phyloP scores from a whole-genome alignment of 64 coral and sea anemone genomes.

The Anthopleura sola region DNA sequence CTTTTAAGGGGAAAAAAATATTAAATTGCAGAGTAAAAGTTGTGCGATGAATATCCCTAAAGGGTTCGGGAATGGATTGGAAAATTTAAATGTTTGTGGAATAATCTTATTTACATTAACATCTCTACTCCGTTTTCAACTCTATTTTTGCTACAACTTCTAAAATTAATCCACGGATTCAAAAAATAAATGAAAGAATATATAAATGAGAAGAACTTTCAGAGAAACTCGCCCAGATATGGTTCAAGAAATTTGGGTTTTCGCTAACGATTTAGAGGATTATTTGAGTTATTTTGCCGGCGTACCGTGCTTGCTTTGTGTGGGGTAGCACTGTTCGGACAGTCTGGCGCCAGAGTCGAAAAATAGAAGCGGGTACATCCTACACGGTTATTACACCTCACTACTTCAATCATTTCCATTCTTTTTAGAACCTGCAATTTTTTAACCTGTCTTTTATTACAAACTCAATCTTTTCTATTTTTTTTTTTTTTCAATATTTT shows the following conservation, averaged over 20 bases:
- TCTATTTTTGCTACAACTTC: neutral
- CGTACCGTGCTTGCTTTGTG: conserved; percentile 10
- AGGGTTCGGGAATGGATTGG: neutral
- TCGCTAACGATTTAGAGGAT: conserved; percentile 6
- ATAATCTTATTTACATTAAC: neutral
- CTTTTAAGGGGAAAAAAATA: neutral
- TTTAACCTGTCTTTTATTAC: neutral
- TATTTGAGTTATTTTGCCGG: conserved; percentile 14
- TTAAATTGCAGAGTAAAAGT: neutral
- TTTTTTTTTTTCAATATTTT: neutral
- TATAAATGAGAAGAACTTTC: neutral
- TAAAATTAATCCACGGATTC: neutral
- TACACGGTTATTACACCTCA: neutral
- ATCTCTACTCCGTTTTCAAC: neutral
- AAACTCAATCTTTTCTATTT: neutral
- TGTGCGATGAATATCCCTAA: neutral
- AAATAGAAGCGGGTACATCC: conserved; percentile 4
- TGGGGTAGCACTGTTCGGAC: conserved; percentile 11
- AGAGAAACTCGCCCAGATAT: neutral
- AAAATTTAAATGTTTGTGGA: neutral
- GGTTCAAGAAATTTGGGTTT: conserved; percentile 10
- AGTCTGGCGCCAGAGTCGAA: conserved; percentile 10
- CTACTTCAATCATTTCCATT: neutral
- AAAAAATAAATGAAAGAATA: neutral
- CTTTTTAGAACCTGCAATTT: neutral